These are phyloP conservation scores for Sitta europaea DNA, from an alignment of 2,113 vertebrate species.

Conservation along the genomic window DNA sequence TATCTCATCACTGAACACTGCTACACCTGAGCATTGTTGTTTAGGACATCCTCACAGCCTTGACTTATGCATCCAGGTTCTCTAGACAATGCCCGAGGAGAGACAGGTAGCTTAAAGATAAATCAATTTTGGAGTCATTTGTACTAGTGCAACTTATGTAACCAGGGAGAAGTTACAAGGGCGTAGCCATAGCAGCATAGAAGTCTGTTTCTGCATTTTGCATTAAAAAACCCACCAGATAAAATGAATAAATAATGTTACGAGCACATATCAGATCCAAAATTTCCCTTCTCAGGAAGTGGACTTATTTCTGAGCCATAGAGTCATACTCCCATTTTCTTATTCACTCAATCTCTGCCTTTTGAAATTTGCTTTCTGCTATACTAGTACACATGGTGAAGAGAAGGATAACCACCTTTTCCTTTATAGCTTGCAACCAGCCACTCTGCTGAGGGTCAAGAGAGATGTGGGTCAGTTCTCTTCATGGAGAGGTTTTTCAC, in stretches of 20 bases:
- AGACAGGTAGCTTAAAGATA: background rate
- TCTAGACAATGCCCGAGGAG: background rate
- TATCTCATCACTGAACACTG: background rate
- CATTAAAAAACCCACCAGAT: background rate
- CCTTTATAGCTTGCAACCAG: background rate
- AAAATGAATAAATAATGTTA: background rate
- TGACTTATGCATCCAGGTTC: background rate
- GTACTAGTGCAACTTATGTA: background rate
- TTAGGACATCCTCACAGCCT: background rate
- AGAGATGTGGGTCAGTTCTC: background rate
- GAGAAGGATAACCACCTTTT: background rate
- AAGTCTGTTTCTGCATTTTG: background rate
- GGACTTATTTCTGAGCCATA: background rate
- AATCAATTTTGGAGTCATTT: background rate
- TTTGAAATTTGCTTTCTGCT: background rate
- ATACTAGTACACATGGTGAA: background rate
- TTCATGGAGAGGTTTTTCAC: background rate
- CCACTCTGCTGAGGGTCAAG: background rate
- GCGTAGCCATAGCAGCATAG: rapidly evolving
- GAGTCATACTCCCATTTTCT: background rate
- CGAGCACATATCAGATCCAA: background rate
- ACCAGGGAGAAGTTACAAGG: background rate
- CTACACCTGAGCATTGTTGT: background rate
- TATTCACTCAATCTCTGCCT: background rate
- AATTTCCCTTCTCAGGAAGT: background rate